Percentiles rank a stretch among this genome's conserved stretches.
phyloP scores from a whole-genome alignment of 2,113 vertebrate genomes.

The Campylorhamphus procurvoides region DNA sequence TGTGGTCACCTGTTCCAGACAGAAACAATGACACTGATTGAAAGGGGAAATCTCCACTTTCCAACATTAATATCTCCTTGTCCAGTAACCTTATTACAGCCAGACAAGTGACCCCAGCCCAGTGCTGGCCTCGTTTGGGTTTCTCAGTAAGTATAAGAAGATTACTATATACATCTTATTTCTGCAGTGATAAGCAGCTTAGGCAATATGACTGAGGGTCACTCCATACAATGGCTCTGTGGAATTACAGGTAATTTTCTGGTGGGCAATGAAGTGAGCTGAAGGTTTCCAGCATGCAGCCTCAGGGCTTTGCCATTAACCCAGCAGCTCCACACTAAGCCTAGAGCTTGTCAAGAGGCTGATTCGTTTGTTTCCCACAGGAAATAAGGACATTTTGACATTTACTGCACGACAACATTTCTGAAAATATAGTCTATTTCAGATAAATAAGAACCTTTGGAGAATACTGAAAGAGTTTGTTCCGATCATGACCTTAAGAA shows the following conservation, averaged over 20 bases:
- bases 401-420: neutral
- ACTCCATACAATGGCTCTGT: neutral
- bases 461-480: neutral
- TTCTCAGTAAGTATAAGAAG: constrained; percentile 58
- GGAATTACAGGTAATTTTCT: constrained; percentile 7
- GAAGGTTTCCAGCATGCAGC: neutral
- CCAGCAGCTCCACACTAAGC: neutral
- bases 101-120: constrained; percentile 23
- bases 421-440: neutral
- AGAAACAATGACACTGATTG: neutral
- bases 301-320: neutral
- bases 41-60: neutral
- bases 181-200: constrained; percentile 58
- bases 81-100: constrained; percentile 39
- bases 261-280: neutral
- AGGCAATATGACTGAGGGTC: constrained; percentile 55
- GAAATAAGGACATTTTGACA: neutral
- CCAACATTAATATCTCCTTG: neutral
- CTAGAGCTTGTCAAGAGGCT: neutral
- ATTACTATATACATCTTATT: constrained; percentile 59
- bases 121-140: neutral
- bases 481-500: neutral
- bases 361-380: neutral
- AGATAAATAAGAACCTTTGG: neutral
- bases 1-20: neutral